Evolutionary conservation across 2,888 invertebrate genomes (phyloP).

Genomic region (Acleris literana): DNA sequence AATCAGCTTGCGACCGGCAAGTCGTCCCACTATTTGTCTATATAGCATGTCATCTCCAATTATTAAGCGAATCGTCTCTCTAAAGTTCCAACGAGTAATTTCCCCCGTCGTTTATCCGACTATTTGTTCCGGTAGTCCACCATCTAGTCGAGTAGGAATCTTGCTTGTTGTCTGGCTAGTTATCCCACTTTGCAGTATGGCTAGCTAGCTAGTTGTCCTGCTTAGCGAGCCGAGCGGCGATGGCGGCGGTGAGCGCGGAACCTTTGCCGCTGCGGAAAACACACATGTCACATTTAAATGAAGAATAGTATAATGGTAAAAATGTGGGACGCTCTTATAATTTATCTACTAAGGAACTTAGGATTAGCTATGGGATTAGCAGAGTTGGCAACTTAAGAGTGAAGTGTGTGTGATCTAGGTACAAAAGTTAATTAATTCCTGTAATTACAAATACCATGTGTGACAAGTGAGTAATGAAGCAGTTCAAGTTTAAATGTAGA

Average conservation of each 20-base stretch:
- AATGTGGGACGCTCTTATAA: background rate
- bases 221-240: conserved; percentile 84
- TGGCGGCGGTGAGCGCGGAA: conserved; percentile 89
- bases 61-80: no score
- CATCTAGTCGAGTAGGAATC: background rate
- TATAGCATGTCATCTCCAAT: conserved; percentile 47
- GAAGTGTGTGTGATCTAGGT: no score
- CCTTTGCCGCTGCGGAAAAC: conserved; percentile 87
- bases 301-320: background rate
- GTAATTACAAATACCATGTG: no score
- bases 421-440: no score
- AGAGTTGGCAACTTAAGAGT: no score
- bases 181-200: no score
- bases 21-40: conserved; percentile 17
- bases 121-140: background rate
- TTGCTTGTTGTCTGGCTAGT: conserved; percentile 35
- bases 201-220: conserved; percentile 45
- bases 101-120: background rate
- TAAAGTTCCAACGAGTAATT: no score
- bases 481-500: no score
- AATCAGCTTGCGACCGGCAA: background rate
- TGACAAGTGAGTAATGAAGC: no score
- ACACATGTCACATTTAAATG: conserved; percentile 11
- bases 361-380: no score
- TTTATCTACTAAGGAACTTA: no score